Percentiles rank a stretch among this genome's conserved stretches.
Evolutionary conservation across 1,140 invertebrate species (phyloP).

Genomic region (Magallana ariakensis): DNA sequence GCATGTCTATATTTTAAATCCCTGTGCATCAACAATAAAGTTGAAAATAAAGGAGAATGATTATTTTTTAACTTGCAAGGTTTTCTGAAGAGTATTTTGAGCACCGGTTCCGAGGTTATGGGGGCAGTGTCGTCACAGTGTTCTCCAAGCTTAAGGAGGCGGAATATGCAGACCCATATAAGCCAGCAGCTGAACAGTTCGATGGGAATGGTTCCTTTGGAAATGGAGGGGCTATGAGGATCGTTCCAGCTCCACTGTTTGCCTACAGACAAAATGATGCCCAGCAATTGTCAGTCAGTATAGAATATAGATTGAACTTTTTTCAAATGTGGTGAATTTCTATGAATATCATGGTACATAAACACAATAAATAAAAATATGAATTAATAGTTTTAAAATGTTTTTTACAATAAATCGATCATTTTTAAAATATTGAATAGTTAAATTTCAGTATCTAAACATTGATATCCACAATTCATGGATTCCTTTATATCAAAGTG

Average conservation of each 20-base stretch:
- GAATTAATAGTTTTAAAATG: too few relatives aligned
- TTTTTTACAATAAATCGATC: too few relatives aligned
- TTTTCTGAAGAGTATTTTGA: slow-evolving; percentile 86
- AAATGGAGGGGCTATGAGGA: slow-evolving; percentile 89
- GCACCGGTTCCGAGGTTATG: slow-evolving; percentile 86
- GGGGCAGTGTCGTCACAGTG: slow-evolving; percentile 83
- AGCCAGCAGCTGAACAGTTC: slow-evolving; percentile 87
- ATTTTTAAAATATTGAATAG: too few relatives aligned
- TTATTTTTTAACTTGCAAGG: slow-evolving; percentile 65
- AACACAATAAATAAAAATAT: too few relatives aligned
- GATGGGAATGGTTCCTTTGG: slow-evolving; percentile 87
- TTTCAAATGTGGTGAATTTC: too few relatives aligned
- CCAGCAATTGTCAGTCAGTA: slow-evolving; percentile 46
- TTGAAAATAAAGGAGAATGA: too few relatives aligned
- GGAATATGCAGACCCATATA: slow-evolving; percentile 84
- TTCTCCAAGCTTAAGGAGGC: slow-evolving; percentile 84
- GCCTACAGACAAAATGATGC: slow-evolving; percentile 76
- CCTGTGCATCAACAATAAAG: too few relatives aligned
- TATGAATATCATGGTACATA: too few relatives aligned
- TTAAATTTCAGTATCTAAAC: too few relatives aligned
- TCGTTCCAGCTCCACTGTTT: slow-evolving; percentile 86
- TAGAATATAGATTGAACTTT: background rate
- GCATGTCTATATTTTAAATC: too few relatives aligned
- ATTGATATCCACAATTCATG: too few relatives aligned
- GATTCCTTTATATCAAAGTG: too few relatives aligned